Evolutionary conservation across 2,888 invertebrate genomes (phyloP).

Genomic region (Ctenicera cuprea): DNA sequence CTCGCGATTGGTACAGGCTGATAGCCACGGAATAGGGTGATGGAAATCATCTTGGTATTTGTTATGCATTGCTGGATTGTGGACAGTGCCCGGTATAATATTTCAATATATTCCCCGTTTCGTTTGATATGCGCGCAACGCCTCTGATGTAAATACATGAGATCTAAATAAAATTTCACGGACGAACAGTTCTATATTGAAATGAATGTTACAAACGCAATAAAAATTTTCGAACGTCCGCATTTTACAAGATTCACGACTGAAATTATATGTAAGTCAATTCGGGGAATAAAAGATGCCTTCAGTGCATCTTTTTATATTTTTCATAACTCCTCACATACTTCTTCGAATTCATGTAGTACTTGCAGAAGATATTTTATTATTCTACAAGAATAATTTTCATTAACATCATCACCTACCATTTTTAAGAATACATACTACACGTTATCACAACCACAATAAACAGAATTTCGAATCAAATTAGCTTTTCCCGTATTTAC

Average conservation of each 20-base stretch:
- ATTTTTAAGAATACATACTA: too few species aligned
- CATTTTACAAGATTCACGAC: constrained; percentile 42
- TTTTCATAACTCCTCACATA: too few species aligned
- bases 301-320: neutral
- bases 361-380: too few species aligned
- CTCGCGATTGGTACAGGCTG: constrained; percentile 64
- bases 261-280: constrained; percentile 11
- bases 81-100: constrained; percentile 72
- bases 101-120: constrained; percentile 70
- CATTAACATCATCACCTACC: too few species aligned
- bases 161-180: constrained; percentile 61
- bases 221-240: constrained; percentile 54
- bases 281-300: neutral
- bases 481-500: too few species aligned
- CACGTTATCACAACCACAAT: too few species aligned
- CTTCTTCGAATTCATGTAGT: too few species aligned
- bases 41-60: constrained; percentile 71
- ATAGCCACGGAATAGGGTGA: constrained; percentile 67
- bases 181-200: constrained; percentile 59
- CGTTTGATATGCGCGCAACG: constrained; percentile 57
- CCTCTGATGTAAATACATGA: constrained; percentile 58
- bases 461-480: too few species aligned
- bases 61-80: constrained; percentile 72
- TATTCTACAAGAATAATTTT: too few species aligned
- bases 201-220: constrained; percentile 59